Percentiles rank a stretch among this genome's conserved stretches.
These are phyloP conservation scores for Columba guinea DNA, from an alignment of 2,797 vertebrate species.

Conservation along the genomic window DNA sequence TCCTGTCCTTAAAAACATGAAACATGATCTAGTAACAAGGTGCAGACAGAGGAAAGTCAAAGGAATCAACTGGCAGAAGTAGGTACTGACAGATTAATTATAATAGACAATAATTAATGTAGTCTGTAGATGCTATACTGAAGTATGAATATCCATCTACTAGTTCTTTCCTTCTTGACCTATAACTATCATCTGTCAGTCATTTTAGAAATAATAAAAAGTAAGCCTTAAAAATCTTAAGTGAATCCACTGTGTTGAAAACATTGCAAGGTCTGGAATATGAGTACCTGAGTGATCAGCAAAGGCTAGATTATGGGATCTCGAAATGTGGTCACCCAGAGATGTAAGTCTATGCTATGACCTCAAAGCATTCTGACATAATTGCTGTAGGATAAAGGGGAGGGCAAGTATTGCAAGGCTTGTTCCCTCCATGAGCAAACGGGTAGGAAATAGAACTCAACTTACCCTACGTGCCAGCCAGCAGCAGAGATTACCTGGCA, in stretches of 20 bases:
- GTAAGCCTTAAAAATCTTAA: neutral
- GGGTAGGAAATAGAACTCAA: neutral
- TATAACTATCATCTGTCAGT: neutral
- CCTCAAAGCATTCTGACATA: neutral
- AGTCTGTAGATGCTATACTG: conserved; percentile 22
- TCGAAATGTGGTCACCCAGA: neutral
- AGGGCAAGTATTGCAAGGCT: neutral
- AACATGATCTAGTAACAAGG: conserved; percentile 52
- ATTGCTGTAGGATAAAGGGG: neutral
- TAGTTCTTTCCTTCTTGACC: conserved; percentile 14
- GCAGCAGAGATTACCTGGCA: neutral
- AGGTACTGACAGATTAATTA: conserved; percentile 65
- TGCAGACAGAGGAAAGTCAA: conserved; percentile 59
- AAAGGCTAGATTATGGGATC: neutral
- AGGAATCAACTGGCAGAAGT: conserved; percentile 57
- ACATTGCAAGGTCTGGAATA: neutral
- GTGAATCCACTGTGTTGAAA: neutral
- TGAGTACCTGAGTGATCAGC: neutral
- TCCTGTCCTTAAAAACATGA: conserved; percentile 62
- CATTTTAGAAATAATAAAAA: conserved; percentile 10
- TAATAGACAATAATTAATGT: conserved; percentile 60
- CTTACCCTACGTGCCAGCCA: neutral
- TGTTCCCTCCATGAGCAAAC: neutral
- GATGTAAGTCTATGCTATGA: neutral
- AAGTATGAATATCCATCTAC: conserved; percentile 38